A percentile compares a stretch with the other conserved stretches of the same genome.
These are phyloP conservation scores for Stomorhina lunata DNA, from an alignment of 2,888 invertebrate species.

Conservation along the genomic window DNA sequence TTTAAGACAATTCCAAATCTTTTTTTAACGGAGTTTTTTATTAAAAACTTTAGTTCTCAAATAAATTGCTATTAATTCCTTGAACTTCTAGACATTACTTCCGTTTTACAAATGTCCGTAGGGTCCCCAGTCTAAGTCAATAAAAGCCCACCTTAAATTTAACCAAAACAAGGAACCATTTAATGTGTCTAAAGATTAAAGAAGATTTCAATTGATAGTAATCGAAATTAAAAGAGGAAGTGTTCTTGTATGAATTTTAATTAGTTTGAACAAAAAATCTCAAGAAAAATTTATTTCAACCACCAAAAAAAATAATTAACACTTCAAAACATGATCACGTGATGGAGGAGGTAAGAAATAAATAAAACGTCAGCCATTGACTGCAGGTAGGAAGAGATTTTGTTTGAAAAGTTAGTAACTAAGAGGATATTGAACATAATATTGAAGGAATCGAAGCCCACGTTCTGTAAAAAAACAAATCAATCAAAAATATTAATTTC, in stretches of 20 bases:
- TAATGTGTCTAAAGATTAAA: constrained; percentile 38
- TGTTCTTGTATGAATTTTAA: constrained; percentile 56
- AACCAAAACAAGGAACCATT: constrained; percentile 8
- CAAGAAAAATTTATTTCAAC: constrained; percentile 20
- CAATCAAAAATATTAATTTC: no score
- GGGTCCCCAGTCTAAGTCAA: no score
- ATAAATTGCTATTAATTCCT: constrained; percentile 49
- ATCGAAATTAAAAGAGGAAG: constrained; percentile 49
- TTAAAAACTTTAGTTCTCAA: background rate
- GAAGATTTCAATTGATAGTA: constrained; percentile 24
- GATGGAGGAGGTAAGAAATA: background rate
- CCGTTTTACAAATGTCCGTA: constrained; percentile 27
- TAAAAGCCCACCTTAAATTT: background rate
- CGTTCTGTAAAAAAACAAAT: no score
- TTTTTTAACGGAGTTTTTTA: no score
- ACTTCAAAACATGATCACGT: background rate
- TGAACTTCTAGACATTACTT: constrained; percentile 46
- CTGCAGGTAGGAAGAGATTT: no score
- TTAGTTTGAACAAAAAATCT: constrained; percentile 30
- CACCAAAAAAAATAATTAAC: constrained; percentile 19
- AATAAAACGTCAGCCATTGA: background rate
- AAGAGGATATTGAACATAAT: no score
- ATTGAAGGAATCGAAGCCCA: no score
- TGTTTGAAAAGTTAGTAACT: no score
- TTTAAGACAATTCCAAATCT: no score